Base-by-base conservation (phyloP, 2,797 vertebrate species). In the Scarus forsteni region DNA sequence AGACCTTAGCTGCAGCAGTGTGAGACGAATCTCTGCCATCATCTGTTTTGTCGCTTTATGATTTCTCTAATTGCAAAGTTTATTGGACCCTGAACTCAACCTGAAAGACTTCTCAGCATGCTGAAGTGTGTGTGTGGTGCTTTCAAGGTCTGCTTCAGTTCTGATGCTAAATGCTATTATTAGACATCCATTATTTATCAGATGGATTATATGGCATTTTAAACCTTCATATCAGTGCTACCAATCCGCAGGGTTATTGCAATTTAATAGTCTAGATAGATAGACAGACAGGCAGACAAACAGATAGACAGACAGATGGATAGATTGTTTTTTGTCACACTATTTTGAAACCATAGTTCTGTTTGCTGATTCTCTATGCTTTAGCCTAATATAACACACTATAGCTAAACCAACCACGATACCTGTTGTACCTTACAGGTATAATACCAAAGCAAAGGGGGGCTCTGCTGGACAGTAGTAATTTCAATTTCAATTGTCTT, bases 21-120 rank as follows among this genome's bases (percentile, higher is more conserved):
- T 49, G 43, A 63, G 69, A 72, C 66, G 6, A 44, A 80, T 84
- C 66, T 70, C 69, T 45, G 44, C 54, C 71, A 38, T 75, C 50
- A 64, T 45, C 79, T 7, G 53, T 27, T 43, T 10, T 73, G 15
- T 60, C 19, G 45, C 7, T 72, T 75, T 38, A 69, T 48, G 66
- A 70, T 60, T 69, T 57, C 49, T 80, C 63, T 85, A 72, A 86
- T 69, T 79, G 73, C 44, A 0, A 73, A 68, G 75, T 60, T 81
- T 27, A 76, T 51, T 51, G 66, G 83, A 70, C 49, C 72, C n/a
- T 59, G 38, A 54, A 13, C 66, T 54, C 45, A 13, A 70, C 60
- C 50, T 63, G 64, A 60, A 48, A 60, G 42, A 51, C 57, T 57
- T 48, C 1, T 13, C 16, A 3, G 10, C 42, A 16, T n/a, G 34